Conservation (phyloP, 2,797 vertebrate species). For the Apodemus agrarius region DNA sequence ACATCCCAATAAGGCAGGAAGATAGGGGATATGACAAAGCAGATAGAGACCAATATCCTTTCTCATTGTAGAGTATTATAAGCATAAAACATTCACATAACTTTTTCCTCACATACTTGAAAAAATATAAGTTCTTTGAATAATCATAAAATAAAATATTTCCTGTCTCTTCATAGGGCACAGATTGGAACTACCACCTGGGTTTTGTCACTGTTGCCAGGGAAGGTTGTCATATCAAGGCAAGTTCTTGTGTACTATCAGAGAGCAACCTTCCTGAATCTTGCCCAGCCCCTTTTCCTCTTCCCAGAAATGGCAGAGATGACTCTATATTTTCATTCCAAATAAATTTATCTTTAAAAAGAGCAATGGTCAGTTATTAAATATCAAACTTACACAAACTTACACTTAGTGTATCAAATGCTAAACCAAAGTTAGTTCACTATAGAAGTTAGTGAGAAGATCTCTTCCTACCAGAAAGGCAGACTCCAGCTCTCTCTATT, state of each 20-base stretch:
- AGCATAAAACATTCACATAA: not conserved
- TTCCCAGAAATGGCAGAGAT: not conserved
- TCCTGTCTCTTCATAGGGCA: not conserved
- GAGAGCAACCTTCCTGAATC: not conserved
- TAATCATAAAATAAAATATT: conserved; percentile 12
- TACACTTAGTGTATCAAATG: not conserved
- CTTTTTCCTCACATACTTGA: conserved; percentile 12
- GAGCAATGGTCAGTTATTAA: not conserved
- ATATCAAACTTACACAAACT: not conserved
- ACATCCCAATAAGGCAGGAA: not conserved
- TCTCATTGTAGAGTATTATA: not conserved
- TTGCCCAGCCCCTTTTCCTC: not conserved
- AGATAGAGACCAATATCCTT: not conserved
- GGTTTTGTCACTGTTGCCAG: not conserved
- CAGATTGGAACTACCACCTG: not conserved
- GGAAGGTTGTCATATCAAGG: not conserved
- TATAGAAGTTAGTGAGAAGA: not conserved
- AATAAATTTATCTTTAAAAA: not conserved
- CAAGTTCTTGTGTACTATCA: not conserved
- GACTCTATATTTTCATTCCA: not conserved
- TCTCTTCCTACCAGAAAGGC: not conserved
- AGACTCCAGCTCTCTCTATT: not conserved
- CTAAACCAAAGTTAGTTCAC: not conserved
- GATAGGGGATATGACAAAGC: not conserved
- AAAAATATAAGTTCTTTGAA: conserved; percentile 49